Percentiles rank a stretch among this genome's conserved stretches.
These are phyloP conservation scores for Zeus faber DNA, from an alignment of 2,113 vertebrate genomes.

Conservation along the genomic window DNA sequence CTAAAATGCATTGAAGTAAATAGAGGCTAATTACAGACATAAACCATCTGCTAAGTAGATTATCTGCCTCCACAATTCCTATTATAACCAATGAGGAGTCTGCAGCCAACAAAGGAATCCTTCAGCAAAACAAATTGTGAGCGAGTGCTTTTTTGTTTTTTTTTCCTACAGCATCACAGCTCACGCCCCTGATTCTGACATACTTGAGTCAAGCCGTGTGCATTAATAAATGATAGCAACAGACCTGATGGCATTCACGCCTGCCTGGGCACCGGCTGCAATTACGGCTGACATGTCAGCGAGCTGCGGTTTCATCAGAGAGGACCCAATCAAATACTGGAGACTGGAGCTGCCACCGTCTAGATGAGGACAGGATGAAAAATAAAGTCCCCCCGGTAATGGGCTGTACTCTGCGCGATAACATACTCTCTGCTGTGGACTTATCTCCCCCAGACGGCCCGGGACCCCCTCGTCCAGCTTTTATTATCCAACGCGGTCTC, in stretches of 20 bases:
- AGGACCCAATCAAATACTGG: slow-evolving; percentile 39
- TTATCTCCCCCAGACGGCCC: slow-evolving; percentile 28
- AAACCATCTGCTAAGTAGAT: no score
- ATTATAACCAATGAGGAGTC: no score
- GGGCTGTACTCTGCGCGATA: slow-evolving; percentile 31
- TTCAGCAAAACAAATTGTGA: slow-evolving; percentile 20
- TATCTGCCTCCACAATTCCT: no score
- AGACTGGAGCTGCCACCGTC: slow-evolving; percentile 23
- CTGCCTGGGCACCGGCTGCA: slow-evolving; percentile 53
- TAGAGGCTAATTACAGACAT: no score
- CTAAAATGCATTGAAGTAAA: no score
- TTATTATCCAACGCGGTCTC: slow-evolving; percentile 4
- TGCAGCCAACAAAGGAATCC: slow-evolving; percentile 8
- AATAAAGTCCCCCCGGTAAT: slow-evolving; percentile 30
- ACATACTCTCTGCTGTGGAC: slow-evolving; percentile 14
- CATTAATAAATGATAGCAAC: slow-evolving; percentile 64
- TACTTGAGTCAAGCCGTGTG: slow-evolving; percentile 25
- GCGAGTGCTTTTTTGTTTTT: slow-evolving; percentile 34
- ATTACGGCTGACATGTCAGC: slow-evolving; percentile 43
- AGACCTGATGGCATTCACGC: slow-evolving; percentile 51
- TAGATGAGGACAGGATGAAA: slow-evolving; percentile 33
- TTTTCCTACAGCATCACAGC: slow-evolving; percentile 16
- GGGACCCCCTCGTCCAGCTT: slow-evolving; percentile 11
- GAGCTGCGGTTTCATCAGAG: slow-evolving; percentile 30
- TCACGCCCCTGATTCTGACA: slow-evolving; percentile 26